A percentile compares a stretch with the other conserved stretches of the same genome.
These are phyloP conservation scores for Trilocha varians DNA, from an alignment of 2,888 invertebrate genomes.

Conservation along the genomic window DNA sequence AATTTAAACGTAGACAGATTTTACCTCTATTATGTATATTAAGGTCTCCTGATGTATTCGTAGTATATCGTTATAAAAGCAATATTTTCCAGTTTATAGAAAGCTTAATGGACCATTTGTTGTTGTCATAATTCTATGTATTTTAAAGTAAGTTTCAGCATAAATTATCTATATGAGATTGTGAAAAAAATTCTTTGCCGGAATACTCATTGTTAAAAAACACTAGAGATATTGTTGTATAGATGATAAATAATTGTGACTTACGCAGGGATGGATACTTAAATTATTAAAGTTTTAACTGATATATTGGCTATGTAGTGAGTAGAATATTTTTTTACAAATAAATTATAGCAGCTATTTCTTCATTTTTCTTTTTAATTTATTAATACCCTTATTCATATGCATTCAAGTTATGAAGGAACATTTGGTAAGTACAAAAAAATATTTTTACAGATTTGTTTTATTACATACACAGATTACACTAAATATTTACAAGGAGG, in stretches of 20 bases:
- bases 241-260: slow-evolving; percentile 74
- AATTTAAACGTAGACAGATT: slow-evolving; percentile 22
- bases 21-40: slow-evolving; percentile 15
- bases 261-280: slow-evolving; percentile 75
- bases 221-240: slow-evolving; percentile 58
- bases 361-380: background rate
- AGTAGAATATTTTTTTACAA: slow-evolving; percentile 82
- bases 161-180: slow-evolving; percentile 65
- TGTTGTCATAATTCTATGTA: slow-evolving; percentile 45
- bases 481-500: too few relatives aligned
- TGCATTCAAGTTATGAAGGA: too few relatives aligned
- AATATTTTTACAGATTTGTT: too few relatives aligned
- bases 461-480: too few relatives aligned
- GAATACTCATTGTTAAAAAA: slow-evolving; percentile 66
- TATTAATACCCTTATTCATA: slow-evolving; percentile 11
- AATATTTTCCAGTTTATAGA: slow-evolving; percentile 52
- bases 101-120: slow-evolving; percentile 64
- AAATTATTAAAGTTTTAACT: slow-evolving; percentile 74
- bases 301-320: slow-evolving; percentile 79
- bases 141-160: slow-evolving; percentile 63
- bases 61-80: slow-evolving; percentile 29
- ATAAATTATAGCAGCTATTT: slow-evolving; percentile 75
- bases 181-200: slow-evolving; percentile 42
- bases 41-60: slow-evolving; percentile 27
- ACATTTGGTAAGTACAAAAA: too few relatives aligned